Evolutionary conservation across 2,797 vertebrate genomes (phyloP).

Genomic region (Tapirus indicus): DNA sequence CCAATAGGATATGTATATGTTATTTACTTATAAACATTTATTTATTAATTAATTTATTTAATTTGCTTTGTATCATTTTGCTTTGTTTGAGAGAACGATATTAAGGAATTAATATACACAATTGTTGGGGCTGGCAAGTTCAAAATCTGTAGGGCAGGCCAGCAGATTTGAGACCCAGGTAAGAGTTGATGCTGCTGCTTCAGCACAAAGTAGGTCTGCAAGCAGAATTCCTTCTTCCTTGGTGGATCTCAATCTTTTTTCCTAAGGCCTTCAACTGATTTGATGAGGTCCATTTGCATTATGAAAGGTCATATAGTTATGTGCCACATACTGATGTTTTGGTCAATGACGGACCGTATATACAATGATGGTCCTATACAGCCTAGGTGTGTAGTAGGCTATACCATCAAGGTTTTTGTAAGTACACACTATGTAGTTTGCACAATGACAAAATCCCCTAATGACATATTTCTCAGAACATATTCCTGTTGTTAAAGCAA

Average conservation of each 20-base stretch:
- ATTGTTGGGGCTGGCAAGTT: neutral
- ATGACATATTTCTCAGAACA: no score
- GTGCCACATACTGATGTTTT: no score
- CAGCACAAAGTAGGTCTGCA: neutral
- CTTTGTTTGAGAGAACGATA: neutral
- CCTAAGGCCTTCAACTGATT: neutral
- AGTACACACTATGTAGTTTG: no score
- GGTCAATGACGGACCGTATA: no score
- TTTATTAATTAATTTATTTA: no score
- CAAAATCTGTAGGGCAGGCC: neutral
- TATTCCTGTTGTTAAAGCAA: no score
- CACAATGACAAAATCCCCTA: no score
- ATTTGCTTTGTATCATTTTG: no score
- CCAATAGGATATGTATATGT: neutral
- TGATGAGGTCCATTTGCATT: neutral
- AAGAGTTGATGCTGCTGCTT: neutral
- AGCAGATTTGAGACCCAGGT: neutral
- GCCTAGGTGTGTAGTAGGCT: no score
- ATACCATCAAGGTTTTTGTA: no score
- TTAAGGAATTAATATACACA: neutral
- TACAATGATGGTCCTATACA: no score
- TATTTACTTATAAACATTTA: no score
- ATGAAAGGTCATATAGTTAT: neutral
- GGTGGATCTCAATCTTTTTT: neutral
- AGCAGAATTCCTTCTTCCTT: neutral